These are phyloP conservation scores for Mastigias papua DNA, from an alignment of 30 jellyfish, hydroid and myxozoan species.

Conservation along the genomic window DNA sequence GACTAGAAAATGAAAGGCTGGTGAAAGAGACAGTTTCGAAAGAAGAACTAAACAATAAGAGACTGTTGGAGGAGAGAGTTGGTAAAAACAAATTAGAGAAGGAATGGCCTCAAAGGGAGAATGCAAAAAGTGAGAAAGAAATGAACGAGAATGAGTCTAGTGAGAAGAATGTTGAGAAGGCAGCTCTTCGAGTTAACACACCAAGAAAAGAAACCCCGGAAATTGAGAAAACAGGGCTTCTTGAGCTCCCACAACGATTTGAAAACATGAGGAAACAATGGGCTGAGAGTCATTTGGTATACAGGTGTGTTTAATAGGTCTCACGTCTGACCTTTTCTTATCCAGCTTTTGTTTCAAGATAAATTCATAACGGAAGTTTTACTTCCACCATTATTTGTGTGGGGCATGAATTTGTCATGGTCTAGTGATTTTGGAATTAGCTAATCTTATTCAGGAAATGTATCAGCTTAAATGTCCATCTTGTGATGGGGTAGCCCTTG, in stretches of 20 bases:
- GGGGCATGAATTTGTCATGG: too few species aligned
- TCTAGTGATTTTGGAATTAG: too few species aligned
- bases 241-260: constrained; percentile 23
- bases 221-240: not conserved
- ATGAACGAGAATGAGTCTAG: not conserved
- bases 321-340: too few species aligned
- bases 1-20: constrained; percentile 15
- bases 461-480: too few species aligned
- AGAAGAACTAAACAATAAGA: not conserved
- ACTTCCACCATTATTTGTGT: too few species aligned
- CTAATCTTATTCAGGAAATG: too few species aligned
- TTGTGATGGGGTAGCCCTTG: too few species aligned
- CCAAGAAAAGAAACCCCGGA: not conserved
- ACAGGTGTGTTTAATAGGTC: constrained; percentile 34
- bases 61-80: not conserved
- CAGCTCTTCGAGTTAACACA: not conserved
- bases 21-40: not conserved
- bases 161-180: not conserved
- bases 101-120: not conserved
- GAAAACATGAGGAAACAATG: constrained; percentile 53
- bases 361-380: too few species aligned
- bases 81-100: not conserved
- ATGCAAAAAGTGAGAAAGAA: not conserved
- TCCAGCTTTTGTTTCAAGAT: too few species aligned
- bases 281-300: constrained; percentile 12